phyloP scores from a whole-genome alignment of 2,113 vertebrate genomes.

The Corvus hawaiiensis region DNA sequence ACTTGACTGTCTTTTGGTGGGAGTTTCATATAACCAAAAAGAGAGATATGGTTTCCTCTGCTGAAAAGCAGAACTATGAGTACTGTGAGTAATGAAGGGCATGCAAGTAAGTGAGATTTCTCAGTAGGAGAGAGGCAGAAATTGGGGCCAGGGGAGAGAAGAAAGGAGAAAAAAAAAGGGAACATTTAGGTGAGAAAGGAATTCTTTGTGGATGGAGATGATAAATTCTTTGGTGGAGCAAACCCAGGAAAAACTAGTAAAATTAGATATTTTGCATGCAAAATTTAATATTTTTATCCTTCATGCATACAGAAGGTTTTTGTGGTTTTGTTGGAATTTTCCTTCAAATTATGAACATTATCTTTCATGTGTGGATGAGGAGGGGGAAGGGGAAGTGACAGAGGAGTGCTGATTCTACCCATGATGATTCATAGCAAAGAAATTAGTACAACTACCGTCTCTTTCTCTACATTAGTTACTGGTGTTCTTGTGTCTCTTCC shows the following conservation, averaged over 20 bases:
- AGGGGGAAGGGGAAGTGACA: not conserved
- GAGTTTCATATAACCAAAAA: not conserved
- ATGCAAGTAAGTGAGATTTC: not conserved
- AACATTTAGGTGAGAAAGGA: not conserved
- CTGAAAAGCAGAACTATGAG: not conserved
- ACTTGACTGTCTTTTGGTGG: not conserved
- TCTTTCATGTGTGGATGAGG: not conserved
- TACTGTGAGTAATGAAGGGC: not conserved
- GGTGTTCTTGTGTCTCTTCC: not conserved
- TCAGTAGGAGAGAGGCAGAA: not conserved
- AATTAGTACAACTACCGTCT: not conserved
- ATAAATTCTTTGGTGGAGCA: not conserved
- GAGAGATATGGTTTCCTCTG: not conserved
- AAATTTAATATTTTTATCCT: not conserved
- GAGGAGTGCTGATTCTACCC: not conserved
- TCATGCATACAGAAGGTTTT: fast-evolving
- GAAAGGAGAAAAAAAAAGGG: not conserved
- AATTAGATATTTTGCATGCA: not conserved
- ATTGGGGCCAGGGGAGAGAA: not conserved
- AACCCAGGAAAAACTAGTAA: not conserved
- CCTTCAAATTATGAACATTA: not conserved
- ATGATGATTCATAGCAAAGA: not conserved
- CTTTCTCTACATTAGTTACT: not conserved
- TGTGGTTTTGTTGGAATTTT: not conserved
- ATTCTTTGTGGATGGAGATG: not conserved